Evolutionary conservation across 2,888 invertebrate genomes (phyloP).

Genomic region (Therioaphis trifolii): DNA sequence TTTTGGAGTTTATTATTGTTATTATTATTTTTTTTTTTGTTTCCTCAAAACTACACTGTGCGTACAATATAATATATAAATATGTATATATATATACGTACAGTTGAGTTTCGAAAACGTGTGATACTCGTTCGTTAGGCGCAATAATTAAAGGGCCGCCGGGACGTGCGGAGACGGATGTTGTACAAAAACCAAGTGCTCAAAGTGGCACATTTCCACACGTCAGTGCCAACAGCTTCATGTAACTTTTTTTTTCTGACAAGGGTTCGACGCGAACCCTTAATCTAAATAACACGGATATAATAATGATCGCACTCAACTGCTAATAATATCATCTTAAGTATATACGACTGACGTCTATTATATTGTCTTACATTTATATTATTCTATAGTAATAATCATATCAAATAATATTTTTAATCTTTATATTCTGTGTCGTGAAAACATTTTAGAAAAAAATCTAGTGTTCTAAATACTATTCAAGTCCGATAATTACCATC

Average conservation of each 20-base stretch:
- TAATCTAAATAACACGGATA: constrained; percentile 23
- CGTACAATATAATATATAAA: no score
- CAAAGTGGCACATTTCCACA: constrained; percentile 50
- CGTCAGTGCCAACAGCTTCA: constrained; percentile 53
- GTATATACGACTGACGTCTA: not conserved
- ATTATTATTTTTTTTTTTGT: constrained; percentile 19
- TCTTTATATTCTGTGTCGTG: no score
- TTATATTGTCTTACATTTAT: no score
- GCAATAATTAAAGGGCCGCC: constrained; percentile 19
- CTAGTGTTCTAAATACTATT: no score
- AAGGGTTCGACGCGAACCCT: constrained; percentile 31
- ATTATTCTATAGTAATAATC: no score
- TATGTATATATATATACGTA: no score
- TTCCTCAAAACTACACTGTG: constrained; percentile 10
- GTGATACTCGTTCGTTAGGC: constrained; percentile 42
- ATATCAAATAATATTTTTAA: not conserved
- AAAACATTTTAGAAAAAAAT: no score
- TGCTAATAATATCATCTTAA: constrained; percentile 3
- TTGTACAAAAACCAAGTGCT: not conserved
- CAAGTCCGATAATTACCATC: no score
- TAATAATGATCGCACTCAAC: not conserved
- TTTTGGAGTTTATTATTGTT: constrained; percentile 27
- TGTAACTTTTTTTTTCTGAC: constrained; percentile 27
- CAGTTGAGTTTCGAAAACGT: no score
- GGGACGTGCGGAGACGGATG: constrained; percentile 10